These are phyloP conservation scores for Sebastes vulpes DNA, from an alignment of 2,797 vertebrate genomes.

Conservation along the genomic window DNA sequence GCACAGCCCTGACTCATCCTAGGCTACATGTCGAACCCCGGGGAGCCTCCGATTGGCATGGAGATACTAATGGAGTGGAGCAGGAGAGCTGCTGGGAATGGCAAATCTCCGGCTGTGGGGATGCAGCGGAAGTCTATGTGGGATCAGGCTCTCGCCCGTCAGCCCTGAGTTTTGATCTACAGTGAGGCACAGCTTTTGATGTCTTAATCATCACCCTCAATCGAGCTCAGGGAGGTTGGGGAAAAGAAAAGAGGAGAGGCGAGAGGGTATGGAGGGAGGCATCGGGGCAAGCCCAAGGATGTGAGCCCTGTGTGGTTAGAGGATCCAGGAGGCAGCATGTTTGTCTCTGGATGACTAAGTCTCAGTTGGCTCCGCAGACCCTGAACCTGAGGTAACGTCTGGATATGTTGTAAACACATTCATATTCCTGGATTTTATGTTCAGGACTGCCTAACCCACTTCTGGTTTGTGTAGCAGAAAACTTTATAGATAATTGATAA, in stretches of 20 bases:
- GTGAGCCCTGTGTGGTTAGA: conserved; percentile 61
- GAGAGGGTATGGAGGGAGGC: conserved; percentile 55
- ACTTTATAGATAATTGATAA: conserved; percentile 72
- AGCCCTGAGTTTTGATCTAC: conserved; percentile 84
- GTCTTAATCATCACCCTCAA: conserved; percentile 85
- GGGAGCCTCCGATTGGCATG: conserved; percentile 83
- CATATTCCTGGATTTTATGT: conserved; percentile 28
- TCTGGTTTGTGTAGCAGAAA: conserved; percentile 46
- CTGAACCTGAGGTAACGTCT: conserved; percentile 42
- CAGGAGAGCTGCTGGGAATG: conserved; percentile 85
- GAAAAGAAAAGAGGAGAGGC: conserved; percentile 40
- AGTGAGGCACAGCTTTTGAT: conserved; percentile 81
- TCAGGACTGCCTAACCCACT: conserved; percentile 41
- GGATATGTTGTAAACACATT: conserved; percentile 49
- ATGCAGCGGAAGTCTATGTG: conserved; percentile 81
- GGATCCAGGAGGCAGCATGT: conserved; percentile 47
- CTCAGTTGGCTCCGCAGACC: conserved; percentile 46
- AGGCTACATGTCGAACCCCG: conserved; percentile 83
- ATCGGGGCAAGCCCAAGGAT: conserved; percentile 69
- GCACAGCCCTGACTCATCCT: conserved; percentile 86
- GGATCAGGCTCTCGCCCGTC: conserved; percentile 80
- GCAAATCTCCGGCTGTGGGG: conserved; percentile 84
- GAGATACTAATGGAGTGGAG: conserved; percentile 84
- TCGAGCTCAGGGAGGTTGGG: conserved; percentile 78
- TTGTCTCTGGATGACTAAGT: conserved; percentile 63